Evolutionary conservation across 2,113 vertebrate species (phyloP), one percentile per base, ranked within the genome.

Genomic region (Chloebia gouldiae): DNA sequence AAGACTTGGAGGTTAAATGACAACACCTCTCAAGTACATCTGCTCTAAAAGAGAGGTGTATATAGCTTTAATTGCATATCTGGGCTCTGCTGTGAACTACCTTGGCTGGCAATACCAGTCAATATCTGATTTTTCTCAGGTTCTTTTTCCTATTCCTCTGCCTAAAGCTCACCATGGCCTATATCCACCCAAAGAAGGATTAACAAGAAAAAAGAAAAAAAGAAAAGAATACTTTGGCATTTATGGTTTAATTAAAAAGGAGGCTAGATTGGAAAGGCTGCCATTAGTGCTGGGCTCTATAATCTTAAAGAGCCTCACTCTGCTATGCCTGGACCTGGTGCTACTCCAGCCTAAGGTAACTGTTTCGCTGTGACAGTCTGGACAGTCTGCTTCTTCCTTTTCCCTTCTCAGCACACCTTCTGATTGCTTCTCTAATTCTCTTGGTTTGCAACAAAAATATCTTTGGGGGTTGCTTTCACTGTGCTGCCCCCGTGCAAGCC

Each of bases 211-310:
- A 42, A 40, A 39, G 11, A 37, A 35, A 7, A 25, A 11, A 27
- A 15, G 3, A 19, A 15, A 0, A 15, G 0, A 59, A 7, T 24
- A 35, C 40, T 56, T 85, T 53, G 15, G 4, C 18, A 69, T 33
- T 81, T 72, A 50, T 8, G 4, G 7, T 80, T 81, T 85, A 19
- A 37, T 53, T 51, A 10, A 64, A 64, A 70, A 77, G 37, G 8
- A 70, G 18, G 17, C 11, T 57, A 45, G 49, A 40, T 20, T 56
- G 39, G 27, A 82, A 61, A 22, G 4, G 2, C 24, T 72, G 20
- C 21, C 15, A 9, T 73, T 42, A 39, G 12, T 21, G 25, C 7
- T 59, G 27, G 33, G 11, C 30, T 87, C 49, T 28, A 3, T 19
- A 39, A 76, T 44, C 23, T 54, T 35, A 30, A 37, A 21, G 21